Percentiles rank a stretch among this genome's conserved stretches.
Evolutionary conservation across 1,140 invertebrate genomes (phyloP).

Genomic region (Drosophila teissieri): DNA sequence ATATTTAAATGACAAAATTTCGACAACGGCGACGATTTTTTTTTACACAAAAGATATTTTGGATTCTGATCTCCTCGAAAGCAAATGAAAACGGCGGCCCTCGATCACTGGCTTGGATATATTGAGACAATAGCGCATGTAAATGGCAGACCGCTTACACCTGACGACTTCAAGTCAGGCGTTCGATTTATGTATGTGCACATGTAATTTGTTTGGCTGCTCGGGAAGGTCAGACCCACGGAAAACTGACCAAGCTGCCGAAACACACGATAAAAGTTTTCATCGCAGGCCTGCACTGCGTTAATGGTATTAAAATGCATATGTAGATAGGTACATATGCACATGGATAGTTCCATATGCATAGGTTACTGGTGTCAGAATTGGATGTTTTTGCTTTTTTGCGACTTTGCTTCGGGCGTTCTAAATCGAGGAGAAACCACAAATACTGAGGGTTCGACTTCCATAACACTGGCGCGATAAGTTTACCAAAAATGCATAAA

Average conservation of each 20-base stretch:
- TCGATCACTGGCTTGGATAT: constrained; percentile 52
- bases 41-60: constrained; percentile 47
- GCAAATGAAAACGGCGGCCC: constrained; percentile 63
- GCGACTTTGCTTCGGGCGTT: constrained; percentile 42
- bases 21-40: not conserved
- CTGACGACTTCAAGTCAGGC: constrained; percentile 15
- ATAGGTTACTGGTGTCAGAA: constrained; percentile 5
- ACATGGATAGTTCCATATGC: constrained; percentile 24
- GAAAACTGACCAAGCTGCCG: constrained; percentile 9
- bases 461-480: constrained; percentile 40
- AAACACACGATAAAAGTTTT: constrained; percentile 31
- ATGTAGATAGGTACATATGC: not conserved
- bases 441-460: constrained; percentile 41
- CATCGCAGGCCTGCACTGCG: constrained; percentile 11
- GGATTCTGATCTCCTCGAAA: constrained; percentile 56
- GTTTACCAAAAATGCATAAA: constrained; percentile 51
- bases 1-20: not conserved
- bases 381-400: not conserved
- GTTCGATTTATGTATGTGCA: constrained; percentile 6
- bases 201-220: constrained; percentile 30
- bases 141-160: constrained; percentile 20
- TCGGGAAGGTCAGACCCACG: constrained; percentile 26
- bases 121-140: constrained; percentile 74
- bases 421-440: constrained; percentile 55
- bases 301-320: constrained; percentile 11